phyloP scores from a whole-genome alignment of 1,140 invertebrate genomes.

The Grapholita molesta region DNA sequence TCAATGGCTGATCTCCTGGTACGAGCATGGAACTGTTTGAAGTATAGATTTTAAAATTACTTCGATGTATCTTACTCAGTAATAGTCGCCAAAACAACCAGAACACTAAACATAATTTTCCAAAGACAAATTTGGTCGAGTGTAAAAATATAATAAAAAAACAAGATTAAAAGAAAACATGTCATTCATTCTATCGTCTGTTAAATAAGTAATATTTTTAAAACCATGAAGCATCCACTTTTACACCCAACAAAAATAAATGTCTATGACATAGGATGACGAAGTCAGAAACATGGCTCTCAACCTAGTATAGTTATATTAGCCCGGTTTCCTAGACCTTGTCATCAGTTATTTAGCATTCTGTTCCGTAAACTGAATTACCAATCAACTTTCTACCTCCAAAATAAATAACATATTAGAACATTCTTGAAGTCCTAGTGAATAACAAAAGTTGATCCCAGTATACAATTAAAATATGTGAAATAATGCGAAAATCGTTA shows the following conservation, averaged over 20 bases:
- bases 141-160: background rate
- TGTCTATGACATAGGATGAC: no score
- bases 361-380: no score
- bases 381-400: background rate
- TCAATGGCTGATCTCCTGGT: background rate
- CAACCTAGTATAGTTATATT: background rate
- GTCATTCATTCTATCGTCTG: no score
- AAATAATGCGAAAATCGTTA: no score
- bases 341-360: no score
- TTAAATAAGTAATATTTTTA: no score
- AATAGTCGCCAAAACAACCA: background rate
- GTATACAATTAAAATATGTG: no score
- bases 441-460: no score
- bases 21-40: background rate
- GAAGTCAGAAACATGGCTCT: background rate
- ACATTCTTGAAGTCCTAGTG: background rate
- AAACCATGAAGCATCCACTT: no score
- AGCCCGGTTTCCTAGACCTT: background rate
- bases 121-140: background rate
- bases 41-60: background rate
- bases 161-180: no score
- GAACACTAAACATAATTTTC: background rate
- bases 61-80: background rate
- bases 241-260: background rate
- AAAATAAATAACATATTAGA: background rate